phyloP scores from a whole-genome alignment of 1,140 invertebrate genomes.

The Colletes gigas region DNA sequence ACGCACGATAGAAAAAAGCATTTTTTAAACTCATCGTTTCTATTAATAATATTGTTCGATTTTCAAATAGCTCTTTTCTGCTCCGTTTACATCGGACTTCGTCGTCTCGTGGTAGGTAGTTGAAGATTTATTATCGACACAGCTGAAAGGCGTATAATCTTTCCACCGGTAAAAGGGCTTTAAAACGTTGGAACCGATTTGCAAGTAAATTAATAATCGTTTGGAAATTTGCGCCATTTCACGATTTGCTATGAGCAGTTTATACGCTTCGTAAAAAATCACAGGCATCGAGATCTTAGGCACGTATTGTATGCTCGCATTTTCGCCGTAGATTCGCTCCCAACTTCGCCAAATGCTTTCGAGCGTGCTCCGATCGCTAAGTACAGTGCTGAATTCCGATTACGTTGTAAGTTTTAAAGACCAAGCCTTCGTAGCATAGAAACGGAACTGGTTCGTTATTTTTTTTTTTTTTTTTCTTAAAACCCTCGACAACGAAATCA shows the following conservation, averaged over 20 bases:
- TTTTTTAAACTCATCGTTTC: too few species aligned
- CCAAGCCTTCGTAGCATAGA: neutral
- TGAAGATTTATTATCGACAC: neutral
- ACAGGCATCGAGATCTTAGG: conserved; percentile 43
- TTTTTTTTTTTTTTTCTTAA: neutral
- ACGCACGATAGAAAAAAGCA: too few species aligned
- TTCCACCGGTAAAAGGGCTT: neutral
- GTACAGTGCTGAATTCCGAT: conserved; percentile 6
- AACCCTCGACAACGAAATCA: conserved; percentile 11
- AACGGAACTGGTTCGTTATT: neutral
- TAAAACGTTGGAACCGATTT: neutral
- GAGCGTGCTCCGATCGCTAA: conserved; percentile 28
- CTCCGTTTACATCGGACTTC: too few species aligned
- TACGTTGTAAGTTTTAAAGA: neutral
- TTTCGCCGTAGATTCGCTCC: neutral
- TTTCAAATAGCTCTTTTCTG: too few species aligned
- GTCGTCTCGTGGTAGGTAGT: too few species aligned
- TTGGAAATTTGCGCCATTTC: neutral
- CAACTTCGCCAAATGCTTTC: conserved; percentile 19
- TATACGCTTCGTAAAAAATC: conserved; percentile 27
- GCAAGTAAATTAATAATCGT: neutral
- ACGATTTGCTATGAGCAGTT: conserved; percentile 7
- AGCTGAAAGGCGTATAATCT: neutral
- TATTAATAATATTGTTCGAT: too few species aligned
- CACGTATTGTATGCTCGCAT: conserved; percentile 10